Conservation (phyloP, 1,140 invertebrate species). For the Physella acuta region DNA sequence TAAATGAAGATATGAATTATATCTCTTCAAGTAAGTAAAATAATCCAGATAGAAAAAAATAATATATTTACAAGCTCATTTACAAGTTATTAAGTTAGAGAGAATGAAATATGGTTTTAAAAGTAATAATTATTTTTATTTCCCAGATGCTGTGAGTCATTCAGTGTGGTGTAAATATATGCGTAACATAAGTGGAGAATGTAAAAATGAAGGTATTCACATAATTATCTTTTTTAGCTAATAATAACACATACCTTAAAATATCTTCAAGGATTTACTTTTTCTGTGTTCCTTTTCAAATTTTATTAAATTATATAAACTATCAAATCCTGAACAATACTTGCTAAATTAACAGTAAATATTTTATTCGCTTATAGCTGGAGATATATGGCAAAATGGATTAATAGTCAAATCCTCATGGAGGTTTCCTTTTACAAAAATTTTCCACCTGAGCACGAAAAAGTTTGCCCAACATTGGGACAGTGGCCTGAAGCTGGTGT, state of each 20-base stretch:
- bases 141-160: background rate
- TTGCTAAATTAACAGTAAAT: too few species aligned
- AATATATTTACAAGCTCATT: too few species aligned
- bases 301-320: too few species aligned
- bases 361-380: background rate
- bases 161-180: background rate
- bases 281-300: too few species aligned
- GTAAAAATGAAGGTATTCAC: slow-evolving; percentile 3
- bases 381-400: background rate
- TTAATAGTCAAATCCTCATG: background rate
- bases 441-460: background rate
- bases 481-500: background rate
- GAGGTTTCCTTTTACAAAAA: background rate
- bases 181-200: background rate
- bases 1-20: background rate
- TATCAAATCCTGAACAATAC: too few species aligned
- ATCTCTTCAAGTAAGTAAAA: slow-evolving; percentile 5
- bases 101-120: too few species aligned
- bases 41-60: too few species aligned
- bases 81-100: too few species aligned
- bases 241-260: too few species aligned
- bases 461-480: background rate
- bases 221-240: too few species aligned
- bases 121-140: too few species aligned
- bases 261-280: too few species aligned